phyloP scores from a whole-genome alignment of 2,888 invertebrate species.

The Galerucella nymphaeae region DNA sequence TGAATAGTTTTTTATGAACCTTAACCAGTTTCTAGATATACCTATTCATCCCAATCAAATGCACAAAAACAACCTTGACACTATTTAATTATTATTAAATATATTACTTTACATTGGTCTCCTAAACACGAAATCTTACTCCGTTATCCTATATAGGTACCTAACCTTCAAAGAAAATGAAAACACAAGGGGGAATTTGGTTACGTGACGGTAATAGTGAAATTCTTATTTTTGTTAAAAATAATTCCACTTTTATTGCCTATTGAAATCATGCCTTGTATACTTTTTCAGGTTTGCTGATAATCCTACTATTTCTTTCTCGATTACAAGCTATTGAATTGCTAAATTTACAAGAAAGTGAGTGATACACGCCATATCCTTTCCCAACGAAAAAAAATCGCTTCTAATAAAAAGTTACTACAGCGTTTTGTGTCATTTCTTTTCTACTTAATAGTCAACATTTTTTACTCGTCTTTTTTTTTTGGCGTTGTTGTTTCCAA shows the following conservation, averaged over 20 bases:
- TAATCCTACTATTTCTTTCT: neutral
- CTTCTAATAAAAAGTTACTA: slow-evolving; percentile 34
- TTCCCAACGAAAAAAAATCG: slow-evolving; percentile 24
- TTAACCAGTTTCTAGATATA: neutral
- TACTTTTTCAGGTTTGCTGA: neutral
- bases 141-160: too few relatives aligned
- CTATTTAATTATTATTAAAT: slow-evolving; percentile 20
- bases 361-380: slow-evolving; percentile 31
- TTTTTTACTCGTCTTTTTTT: slow-evolving; percentile 41
- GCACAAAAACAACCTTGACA: slow-evolving; percentile 19
- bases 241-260: neutral
- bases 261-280: neutral
- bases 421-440: slow-evolving; percentile 31
- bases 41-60: neutral
- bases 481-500: slow-evolving; percentile 40
- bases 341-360: slow-evolving; percentile 19
- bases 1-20: neutral
- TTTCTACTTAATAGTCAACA: slow-evolving; percentile 42
- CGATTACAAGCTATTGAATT: neutral
- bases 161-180: too few relatives aligned
- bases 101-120: too few relatives aligned
- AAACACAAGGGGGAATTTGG: too few relatives aligned
- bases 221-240: too few relatives aligned
- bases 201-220: too few relatives aligned
- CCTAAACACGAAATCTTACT: too few relatives aligned